A percentile compares a stretch with the other conserved stretches of the same genome.
Conservation (phyloP, 2,888 invertebrate species). For the Brachynemurus nebulosus region DNA sequence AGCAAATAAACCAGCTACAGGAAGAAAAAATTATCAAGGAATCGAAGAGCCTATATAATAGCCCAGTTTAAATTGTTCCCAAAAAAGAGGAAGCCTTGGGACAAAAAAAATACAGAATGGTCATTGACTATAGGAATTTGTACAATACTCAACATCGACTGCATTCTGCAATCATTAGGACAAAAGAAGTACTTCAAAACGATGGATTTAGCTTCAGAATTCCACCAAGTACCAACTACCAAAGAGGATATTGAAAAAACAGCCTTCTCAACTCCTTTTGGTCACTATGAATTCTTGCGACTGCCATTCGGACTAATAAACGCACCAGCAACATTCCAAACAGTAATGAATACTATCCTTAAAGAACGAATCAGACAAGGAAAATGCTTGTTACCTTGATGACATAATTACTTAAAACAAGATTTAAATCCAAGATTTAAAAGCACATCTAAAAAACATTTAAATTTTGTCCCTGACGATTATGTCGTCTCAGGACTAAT, state of each 20-base stretch:
- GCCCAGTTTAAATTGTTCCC: not conserved
- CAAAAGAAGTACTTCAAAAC: not conserved
- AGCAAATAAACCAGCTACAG: not conserved
- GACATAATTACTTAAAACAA: too few relatives aligned
- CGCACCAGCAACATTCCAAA: conserved; percentile 23
- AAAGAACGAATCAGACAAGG: conserved; percentile 14
- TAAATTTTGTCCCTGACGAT: too few relatives aligned
- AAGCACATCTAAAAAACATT: too few relatives aligned
- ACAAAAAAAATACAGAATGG: not conserved
- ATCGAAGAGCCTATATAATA: not conserved
- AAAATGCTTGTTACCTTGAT: conserved; percentile 5
- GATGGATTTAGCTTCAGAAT: not conserved
- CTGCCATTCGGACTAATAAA: conserved; percentile 21
- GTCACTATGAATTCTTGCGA: conserved; percentile 17
- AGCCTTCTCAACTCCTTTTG: conserved; percentile 12
- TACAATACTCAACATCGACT: not conserved
- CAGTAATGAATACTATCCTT: conserved; percentile 22
- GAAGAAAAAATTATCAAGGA: not conserved
- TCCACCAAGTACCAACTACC: conserved; percentile 2
- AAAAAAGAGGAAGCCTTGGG: not conserved
- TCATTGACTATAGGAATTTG: not conserved
- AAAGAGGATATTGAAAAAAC: conserved; percentile 11
- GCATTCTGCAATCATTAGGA: not conserved
- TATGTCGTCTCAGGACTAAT: too few relatives aligned
- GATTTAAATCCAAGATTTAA: too few relatives aligned